A percentile compares a stretch with the other conserved stretches of the same genome.
Conservation (phyloP, 2,113 vertebrate genomes). For the Tichodroma muraria region DNA sequence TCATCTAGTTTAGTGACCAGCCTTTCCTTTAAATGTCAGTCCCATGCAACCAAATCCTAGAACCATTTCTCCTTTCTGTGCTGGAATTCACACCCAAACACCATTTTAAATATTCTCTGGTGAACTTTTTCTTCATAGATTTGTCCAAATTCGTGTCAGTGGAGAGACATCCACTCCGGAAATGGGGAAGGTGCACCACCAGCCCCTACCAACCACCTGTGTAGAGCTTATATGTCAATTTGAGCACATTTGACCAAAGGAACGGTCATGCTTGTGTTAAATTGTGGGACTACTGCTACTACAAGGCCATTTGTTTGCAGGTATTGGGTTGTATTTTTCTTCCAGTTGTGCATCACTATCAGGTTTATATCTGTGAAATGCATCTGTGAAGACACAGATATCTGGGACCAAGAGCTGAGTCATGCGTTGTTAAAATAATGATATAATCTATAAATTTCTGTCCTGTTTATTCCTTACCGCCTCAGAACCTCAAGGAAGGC, state of each 20-base stretch:
- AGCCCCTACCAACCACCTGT: not conserved
- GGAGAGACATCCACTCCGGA: not conserved
- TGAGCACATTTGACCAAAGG: not conserved
- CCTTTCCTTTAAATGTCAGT: not conserved
- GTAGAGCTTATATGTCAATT: not conserved
- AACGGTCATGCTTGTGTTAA: not conserved
- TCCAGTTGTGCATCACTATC: not conserved
- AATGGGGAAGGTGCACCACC: not conserved
- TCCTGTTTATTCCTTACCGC: not conserved
- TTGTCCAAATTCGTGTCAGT: not conserved
- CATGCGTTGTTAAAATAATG: accelerated
- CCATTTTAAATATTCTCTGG: not conserved
- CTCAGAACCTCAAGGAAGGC: not conserved
- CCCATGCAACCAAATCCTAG: not conserved
- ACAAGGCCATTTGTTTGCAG: not conserved
- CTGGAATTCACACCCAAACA: not conserved
- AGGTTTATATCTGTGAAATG: not conserved
- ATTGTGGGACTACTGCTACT: not conserved
- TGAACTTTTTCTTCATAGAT: not conserved
- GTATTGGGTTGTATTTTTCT: not conserved
- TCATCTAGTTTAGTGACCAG: not conserved
- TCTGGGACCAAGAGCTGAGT: not conserved
- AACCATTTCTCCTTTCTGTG: not conserved
- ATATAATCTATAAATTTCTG: not conserved
- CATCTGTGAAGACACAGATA: not conserved